Conservation (phyloP, 2,797 vertebrate genomes). For the Scolopax bukidnonensis region DNA sequence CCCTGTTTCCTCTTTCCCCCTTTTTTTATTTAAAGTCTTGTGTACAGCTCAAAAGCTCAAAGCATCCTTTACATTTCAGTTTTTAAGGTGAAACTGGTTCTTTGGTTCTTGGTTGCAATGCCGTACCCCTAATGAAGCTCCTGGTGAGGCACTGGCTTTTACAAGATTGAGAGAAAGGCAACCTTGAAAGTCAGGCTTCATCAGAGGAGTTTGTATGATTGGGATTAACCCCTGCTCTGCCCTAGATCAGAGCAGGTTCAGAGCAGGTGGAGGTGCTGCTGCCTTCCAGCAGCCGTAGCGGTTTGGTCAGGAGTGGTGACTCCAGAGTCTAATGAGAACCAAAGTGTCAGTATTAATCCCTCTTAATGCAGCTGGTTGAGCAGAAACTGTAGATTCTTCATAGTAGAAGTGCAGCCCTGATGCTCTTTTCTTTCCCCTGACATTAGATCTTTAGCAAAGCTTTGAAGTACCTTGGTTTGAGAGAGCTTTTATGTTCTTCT, state of each 20-base stretch:
- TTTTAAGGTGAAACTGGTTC: neutral
- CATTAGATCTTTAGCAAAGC: neutral
- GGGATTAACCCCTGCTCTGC: neutral
- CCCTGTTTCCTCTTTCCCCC: neutral
- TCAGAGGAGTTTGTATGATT: neutral
- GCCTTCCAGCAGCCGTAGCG: neutral
- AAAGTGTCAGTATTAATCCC: neutral
- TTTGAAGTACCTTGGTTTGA: neutral
- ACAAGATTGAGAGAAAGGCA: neutral
- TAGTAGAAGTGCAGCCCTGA: neutral
- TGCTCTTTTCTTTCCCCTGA: neutral
- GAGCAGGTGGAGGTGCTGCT: neutral
- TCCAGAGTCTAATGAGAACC: neutral
- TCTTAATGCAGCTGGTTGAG: neutral
- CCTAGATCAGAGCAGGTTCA: neutral
- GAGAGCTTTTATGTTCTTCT: neutral
- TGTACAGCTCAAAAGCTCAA: neutral
- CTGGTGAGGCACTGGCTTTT: neutral
- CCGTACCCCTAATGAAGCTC: neutral
- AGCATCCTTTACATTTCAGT: neutral
- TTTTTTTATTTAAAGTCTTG: neutral
- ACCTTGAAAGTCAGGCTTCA: neutral
- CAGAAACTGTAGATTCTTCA: neutral
- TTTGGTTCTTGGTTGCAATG: neutral
- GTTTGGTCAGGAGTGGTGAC: neutral